These are phyloP conservation scores for Macrotus californicus DNA, from an alignment of 2,113 vertebrate species.

Conservation along the genomic window DNA sequence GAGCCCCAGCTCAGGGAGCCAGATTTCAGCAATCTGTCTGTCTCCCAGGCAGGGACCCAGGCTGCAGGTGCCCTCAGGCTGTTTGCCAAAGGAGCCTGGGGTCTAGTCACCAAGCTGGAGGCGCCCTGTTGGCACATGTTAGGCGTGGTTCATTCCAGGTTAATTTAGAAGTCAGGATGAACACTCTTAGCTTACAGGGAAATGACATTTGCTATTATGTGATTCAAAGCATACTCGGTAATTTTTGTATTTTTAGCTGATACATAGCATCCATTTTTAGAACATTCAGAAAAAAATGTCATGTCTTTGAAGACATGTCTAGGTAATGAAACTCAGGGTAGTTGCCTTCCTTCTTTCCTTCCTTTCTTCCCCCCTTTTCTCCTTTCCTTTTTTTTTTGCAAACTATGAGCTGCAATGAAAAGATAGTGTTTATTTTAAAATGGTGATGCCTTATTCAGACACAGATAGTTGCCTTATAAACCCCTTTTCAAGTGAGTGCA, in stretches of 20 bases:
- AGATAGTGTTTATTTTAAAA: neutral
- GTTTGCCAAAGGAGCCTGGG: neutral
- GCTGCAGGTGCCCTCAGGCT: neutral
- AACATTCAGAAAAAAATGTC: conserved; percentile 57
- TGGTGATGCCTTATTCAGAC: neutral
- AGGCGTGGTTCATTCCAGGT: neutral
- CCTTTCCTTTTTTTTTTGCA: neutral
- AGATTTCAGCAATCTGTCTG: neutral
- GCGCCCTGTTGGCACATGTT: neutral
- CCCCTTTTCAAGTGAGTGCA: neutral
- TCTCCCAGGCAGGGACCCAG: accelerated
- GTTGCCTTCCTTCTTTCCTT: neutral
- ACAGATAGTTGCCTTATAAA: neutral
- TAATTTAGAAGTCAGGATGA: neutral
- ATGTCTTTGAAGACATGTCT: conserved; percentile 50
- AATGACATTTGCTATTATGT: conserved; percentile 58
- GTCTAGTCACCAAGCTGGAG: too few species aligned
- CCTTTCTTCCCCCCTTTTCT: accelerated
- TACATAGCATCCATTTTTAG: conserved; percentile 61
- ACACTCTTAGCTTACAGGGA: conserved; percentile 11
- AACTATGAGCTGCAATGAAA: neutral
- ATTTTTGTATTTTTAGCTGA: conserved; percentile 71
- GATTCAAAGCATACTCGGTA: conserved; percentile 55
- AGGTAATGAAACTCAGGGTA: conserved; percentile 32
- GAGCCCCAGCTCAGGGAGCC: too few species aligned